A percentile compares a stretch with the other conserved stretches of the same genome.
Conservation (phyloP, 2,113 vertebrate genomes). For the Myrmecophaga tridactyla region DNA sequence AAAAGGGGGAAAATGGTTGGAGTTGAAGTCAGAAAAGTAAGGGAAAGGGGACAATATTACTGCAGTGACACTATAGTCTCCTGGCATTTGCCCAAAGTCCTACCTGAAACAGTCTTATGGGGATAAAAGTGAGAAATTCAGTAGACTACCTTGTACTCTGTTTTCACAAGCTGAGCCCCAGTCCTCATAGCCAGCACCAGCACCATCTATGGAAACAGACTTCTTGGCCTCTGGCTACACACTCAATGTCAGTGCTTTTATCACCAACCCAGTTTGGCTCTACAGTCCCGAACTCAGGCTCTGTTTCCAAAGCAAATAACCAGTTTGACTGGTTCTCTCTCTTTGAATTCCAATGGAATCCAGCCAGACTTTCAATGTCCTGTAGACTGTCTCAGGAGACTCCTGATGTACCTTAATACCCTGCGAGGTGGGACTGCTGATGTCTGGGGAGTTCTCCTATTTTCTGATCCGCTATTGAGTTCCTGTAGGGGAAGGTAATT, state of each 20-base stretch:
- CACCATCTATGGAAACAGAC: not conserved
- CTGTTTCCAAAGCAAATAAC: not conserved
- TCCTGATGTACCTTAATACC: not conserved
- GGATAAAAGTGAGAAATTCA: not conserved
- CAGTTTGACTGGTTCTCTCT: not conserved
- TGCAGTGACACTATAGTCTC: not conserved
- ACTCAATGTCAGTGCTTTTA: not conserved
- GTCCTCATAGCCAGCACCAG: not conserved
- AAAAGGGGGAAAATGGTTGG: not conserved
- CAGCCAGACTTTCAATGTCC: rapidly evolving
- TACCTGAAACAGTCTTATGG: not conserved
- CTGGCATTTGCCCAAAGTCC: not conserved
- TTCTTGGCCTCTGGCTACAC: not conserved
- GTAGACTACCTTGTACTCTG: not conserved
- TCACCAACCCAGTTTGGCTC: not conserved
- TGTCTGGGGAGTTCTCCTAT: not conserved
- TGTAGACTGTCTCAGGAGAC: no score
- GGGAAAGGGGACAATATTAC: not conserved
- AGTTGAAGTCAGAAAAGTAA: not conserved
- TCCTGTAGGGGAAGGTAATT: rapidly evolving
- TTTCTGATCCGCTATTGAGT: not conserved
- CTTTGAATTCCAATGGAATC: not conserved
- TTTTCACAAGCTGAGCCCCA: not conserved
- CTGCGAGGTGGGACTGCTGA: not conserved
- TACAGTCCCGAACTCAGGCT: not conserved